Base-by-base conservation (phyloP, 2,113 vertebrate species). In the Sinocyclocheilus rhinocerous region DNA sequence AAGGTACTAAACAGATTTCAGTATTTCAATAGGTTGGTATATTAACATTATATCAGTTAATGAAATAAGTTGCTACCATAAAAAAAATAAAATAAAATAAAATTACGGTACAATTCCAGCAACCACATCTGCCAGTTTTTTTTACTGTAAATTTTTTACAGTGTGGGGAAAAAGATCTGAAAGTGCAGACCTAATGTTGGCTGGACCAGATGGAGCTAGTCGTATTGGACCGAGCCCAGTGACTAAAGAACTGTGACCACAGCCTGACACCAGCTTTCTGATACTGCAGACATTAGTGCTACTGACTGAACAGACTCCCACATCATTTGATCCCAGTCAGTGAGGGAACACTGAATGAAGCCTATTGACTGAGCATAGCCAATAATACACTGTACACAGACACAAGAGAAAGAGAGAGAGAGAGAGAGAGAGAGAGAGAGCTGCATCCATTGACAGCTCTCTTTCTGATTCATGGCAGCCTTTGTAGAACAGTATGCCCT, bases 281-380 rank as follows among this genome's bases (percentile, higher is more conserved):
- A 75, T 61, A 50, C 57, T 6, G 33, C 22, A 73, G 69, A 73
- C 69, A 75, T 59, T 75, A 82, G 36, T 73, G 20, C 33, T 29
- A 76, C 39, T 61, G 85, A 52, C 67, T 81, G 85, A 86, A 55
- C 78, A 57, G 29, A 63, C 50, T 48, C 59, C 79, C 65, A 70
- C 81, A 72, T 69, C 48, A 72, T 83, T 87, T 84, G 57, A 84
- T 61, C 65, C 76, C 22, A 72, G 82, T 83, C 76, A 67, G 67
- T 42, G 69, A 59, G n/a, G 3, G 76, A 80, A 70, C 76, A 72
- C 16, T 88, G 87, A 88, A 76, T 69, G 77, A 63, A 88, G 33
- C 84, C 79, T 85, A 76, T 88, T 85, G 83, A 81, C 59, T 77
- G 55, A 88, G 9, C 73, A 80, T 55, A 8, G 26, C 24, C 82